These are phyloP conservation scores for Sciaenops ocellatus DNA, from an alignment of 2,797 vertebrate species.

Conservation along the genomic window DNA sequence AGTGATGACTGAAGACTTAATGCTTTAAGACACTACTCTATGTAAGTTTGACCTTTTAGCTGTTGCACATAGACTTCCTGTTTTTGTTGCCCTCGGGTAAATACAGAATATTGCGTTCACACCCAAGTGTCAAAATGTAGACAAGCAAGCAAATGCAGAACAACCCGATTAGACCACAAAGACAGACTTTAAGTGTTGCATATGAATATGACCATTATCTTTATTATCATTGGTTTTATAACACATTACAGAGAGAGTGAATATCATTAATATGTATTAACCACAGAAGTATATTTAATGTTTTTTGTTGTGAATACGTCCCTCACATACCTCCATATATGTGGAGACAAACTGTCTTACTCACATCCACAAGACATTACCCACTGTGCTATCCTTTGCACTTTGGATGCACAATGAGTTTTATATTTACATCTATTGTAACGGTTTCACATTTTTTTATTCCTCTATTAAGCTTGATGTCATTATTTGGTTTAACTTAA, in stretches of 20 bases:
- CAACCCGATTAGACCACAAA: neutral
- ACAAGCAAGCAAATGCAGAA: constrained; percentile 18
- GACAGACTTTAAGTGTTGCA: neutral
- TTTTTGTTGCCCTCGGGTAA: constrained; percentile 21
- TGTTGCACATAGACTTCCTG: constrained; percentile 17
- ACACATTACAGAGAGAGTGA: neutral
- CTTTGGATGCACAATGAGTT: no score
- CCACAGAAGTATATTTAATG: neutral
- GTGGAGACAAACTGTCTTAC: neutral
- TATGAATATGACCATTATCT: neutral
- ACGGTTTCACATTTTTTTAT: no score
- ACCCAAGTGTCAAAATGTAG: neutral
- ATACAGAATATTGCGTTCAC: neutral
- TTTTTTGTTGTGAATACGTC: neutral
- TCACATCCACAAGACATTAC: neutral
- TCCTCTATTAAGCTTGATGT: no score
- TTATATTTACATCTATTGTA: no score
- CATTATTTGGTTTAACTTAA: neutral
- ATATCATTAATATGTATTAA: neutral
- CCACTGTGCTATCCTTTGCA: no score
- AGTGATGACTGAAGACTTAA: neutral
- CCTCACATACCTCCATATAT: neutral
- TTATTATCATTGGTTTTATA: neutral
- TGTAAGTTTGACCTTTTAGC: neutral
- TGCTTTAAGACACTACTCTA: neutral